phyloP scores from a whole-genome alignment of 1,140 invertebrate genomes.

The Ooceraea biroi region DNA sequence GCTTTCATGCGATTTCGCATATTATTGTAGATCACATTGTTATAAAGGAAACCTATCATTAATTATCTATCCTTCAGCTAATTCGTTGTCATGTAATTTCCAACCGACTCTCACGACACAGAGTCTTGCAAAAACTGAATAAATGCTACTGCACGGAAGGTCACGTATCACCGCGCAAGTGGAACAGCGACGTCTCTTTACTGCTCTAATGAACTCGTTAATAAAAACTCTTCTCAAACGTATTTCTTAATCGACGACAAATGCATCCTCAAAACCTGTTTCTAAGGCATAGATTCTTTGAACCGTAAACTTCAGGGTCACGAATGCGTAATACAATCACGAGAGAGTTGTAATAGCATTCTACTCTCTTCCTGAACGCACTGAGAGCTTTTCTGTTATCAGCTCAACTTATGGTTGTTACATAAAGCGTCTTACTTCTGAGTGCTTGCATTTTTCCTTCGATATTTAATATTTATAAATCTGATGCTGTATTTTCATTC shows the following conservation, averaged over 20 bases:
- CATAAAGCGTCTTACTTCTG: background rate
- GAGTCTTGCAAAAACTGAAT: conserved; percentile 21
- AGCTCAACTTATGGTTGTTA: background rate
- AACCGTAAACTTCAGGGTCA: conserved; percentile 61
- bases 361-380: background rate
- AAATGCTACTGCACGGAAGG: background rate
- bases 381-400: background rate
- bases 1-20: background rate
- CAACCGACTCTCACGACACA: no score
- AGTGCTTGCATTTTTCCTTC: background rate
- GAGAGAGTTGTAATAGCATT: background rate
- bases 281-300: background rate
- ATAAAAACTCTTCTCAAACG: conserved; percentile 19
- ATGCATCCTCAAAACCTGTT: conserved; percentile 39
- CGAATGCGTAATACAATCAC: conserved; percentile 4
- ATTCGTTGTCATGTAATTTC: background rate
- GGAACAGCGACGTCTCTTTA: conserved; percentile 36
- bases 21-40: background rate
- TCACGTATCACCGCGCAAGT: conserved; percentile 47
- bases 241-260: conserved; percentile 43
- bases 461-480: background rate
- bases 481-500: background rate
- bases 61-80: background rate
- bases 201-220: conserved; percentile 30
- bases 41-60: background rate